Percentiles rank a stretch among this genome's conserved stretches.
phyloP scores from a whole-genome alignment of 2,797 vertebrate species.

The Diglossa cyanea region DNA sequence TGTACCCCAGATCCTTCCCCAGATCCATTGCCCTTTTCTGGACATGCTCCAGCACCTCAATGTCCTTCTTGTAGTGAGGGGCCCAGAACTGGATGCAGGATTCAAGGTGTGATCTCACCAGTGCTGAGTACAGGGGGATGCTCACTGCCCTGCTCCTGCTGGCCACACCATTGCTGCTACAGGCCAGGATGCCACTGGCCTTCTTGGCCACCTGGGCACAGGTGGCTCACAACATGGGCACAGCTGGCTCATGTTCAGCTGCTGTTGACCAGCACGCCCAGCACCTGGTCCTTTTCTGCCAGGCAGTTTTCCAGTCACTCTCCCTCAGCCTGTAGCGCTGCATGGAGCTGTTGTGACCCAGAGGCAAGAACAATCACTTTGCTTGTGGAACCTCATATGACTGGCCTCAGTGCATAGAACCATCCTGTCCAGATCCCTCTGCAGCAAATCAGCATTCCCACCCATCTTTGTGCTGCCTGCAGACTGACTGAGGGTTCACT shows the following conservation, averaged over 20 bases:
- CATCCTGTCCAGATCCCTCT: background rate
- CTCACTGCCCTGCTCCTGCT: background rate
- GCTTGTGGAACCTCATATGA: background rate
- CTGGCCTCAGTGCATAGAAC: background rate
- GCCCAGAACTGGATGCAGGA: too few species aligned
- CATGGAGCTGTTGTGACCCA: background rate
- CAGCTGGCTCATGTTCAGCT: background rate
- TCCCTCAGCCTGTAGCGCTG: background rate
- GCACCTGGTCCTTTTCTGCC: background rate
- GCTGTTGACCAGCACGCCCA: too few species aligned
- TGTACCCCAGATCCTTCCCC: background rate
- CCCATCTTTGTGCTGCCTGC: background rate
- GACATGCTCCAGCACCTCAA: background rate
- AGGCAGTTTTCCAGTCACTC: background rate
- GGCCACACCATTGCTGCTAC: background rate
- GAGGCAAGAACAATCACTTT: background rate
- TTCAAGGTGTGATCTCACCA: background rate
- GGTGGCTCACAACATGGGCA: background rate
- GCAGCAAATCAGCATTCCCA: background rate
- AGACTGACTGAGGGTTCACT: background rate
- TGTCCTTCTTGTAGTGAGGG: background rate
- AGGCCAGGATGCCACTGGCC: background rate
- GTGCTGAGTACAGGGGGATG: fast-evolving
- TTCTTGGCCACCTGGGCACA: background rate
- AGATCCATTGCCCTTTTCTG: background rate